A percentile compares a stretch with the other conserved stretches of the same genome.
Evolutionary conservation across 1,140 invertebrate species (phyloP).

Genomic region (Chironomus striatipennis): DNA sequence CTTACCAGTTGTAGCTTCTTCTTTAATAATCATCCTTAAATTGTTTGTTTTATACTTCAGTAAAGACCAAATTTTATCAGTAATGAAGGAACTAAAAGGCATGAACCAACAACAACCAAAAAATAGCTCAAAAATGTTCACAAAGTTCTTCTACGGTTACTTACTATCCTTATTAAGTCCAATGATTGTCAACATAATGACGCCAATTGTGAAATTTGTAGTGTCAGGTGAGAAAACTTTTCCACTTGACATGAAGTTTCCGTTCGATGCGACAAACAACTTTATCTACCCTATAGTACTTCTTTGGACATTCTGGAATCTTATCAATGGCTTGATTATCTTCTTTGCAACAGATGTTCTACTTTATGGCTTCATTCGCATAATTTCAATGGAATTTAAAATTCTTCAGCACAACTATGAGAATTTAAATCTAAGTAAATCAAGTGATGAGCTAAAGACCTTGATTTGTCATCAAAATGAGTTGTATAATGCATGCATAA

Average conservation of each 20-base stretch:
- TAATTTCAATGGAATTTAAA: not conserved
- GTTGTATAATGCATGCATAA: not conserved
- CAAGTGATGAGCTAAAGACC: not conserved
- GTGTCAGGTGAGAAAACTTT: not conserved
- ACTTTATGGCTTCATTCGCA: not conserved
- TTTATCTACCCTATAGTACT: not conserved
- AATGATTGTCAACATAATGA: not conserved
- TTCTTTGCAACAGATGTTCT: slow-evolving; percentile 5
- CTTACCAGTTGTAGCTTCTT: not conserved
- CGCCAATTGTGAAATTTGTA: not conserved
- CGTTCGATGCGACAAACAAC: not conserved
- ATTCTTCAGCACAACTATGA: not conserved
- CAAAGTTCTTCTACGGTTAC: not conserved
- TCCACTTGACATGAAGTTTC: not conserved
- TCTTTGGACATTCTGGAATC: not conserved
- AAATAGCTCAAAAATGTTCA: not conserved
- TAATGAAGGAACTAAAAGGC: not conserved
- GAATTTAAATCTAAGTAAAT: not conserved
- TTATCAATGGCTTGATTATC: not conserved
- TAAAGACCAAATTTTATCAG: not conserved
- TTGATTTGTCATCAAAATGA: not conserved
- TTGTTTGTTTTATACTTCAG: not conserved
- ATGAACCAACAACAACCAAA: not conserved
- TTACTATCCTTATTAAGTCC: not conserved
- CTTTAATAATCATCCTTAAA: not conserved